Evolutionary conservation across 2,113 vertebrate species (phyloP).

Genomic region (Motacilla tschutschensis): DNA sequence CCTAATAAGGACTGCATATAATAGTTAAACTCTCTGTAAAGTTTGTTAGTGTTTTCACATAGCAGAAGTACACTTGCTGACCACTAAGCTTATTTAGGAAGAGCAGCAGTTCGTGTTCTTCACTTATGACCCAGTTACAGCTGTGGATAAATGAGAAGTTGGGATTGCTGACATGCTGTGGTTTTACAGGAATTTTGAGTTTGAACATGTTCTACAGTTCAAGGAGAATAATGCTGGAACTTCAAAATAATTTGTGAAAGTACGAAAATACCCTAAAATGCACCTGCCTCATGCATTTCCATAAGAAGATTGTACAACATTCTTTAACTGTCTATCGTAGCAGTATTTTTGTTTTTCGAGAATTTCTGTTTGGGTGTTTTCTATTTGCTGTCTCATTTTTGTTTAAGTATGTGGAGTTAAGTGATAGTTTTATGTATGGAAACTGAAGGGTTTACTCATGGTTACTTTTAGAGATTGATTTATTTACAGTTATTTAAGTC

Average conservation of each 20-base stretch:
- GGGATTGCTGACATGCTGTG: neutral
- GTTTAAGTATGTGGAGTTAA: neutral
- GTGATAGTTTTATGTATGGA: neutral
- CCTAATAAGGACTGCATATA: neutral
- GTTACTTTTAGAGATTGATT: neutral
- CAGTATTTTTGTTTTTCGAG: neutral
- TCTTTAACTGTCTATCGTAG: neutral
- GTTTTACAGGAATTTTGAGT: slow-evolving; percentile 1
- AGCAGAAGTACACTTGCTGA: neutral
- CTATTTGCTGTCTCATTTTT: neutral
- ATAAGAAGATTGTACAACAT: neutral
- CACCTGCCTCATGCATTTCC: neutral
- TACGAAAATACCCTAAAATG: neutral
- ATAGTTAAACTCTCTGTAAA: neutral
- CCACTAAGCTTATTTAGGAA: neutral
- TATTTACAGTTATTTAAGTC: neutral
- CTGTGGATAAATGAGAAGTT: neutral
- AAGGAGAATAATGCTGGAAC: neutral
- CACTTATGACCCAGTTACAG: neutral
- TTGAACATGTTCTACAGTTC: neutral
- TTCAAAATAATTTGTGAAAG: neutral
- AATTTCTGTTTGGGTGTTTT: neutral
- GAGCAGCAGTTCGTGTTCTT: neutral
- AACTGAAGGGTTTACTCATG: neutral
- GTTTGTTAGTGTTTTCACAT: neutral